A percentile compares a stretch with the other conserved stretches of the same genome.
Evolutionary conservation across 2,797 vertebrate genomes (phyloP).

Genomic region (Phoebastria nigripes): DNA sequence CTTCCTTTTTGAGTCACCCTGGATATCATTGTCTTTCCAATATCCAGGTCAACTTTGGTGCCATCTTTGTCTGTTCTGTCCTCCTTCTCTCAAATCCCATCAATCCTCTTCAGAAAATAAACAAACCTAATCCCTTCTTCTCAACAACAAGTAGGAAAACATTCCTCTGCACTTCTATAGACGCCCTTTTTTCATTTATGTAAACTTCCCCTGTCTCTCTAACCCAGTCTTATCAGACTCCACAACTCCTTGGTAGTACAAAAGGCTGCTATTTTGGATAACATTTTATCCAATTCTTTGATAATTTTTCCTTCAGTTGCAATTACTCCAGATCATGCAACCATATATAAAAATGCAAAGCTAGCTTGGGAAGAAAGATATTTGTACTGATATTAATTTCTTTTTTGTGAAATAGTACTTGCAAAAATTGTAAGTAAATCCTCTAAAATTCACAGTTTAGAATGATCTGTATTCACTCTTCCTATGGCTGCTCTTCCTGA

Average conservation of each 20-base stretch:
- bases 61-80: not conserved
- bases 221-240: not conserved
- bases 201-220: not conserved
- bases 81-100: not conserved
- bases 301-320: not conserved
- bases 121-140: not conserved
- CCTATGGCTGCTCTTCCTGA: not conserved
- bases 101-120: not conserved
- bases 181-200: not conserved
- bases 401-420: not conserved
- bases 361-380: not conserved
- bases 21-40: not conserved
- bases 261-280: not conserved
- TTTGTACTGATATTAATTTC: not conserved
- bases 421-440: not conserved
- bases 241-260: not conserved
- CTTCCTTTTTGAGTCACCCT: not conserved
- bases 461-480: not conserved
- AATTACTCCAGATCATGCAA: not conserved
- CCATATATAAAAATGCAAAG: not conserved
- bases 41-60: not conserved
- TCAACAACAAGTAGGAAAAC: not conserved
- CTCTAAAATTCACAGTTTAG: not conserved
- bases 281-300: not conserved
- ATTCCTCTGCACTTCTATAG: not conserved